Evolutionary conservation across 2,888 invertebrate species (phyloP), one percentile per base, ranked within the genome.

Genomic region (Melipona bicolor): DNA sequence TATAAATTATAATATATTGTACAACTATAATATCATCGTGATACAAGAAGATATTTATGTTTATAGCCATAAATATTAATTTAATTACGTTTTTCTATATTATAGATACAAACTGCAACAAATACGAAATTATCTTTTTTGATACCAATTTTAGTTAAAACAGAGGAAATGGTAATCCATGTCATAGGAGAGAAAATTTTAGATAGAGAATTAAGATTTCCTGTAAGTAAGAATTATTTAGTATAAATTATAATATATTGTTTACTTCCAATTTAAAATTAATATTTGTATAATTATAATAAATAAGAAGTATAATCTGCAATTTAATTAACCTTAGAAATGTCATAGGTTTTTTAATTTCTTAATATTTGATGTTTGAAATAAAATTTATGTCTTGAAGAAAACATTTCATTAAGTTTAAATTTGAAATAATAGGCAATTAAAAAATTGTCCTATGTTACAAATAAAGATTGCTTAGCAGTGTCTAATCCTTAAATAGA

Each of bases 161-260:
- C 95, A 0, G 95, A 96, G 91, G 96, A 97, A 91, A 96, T 96
- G 2, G 95, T 95, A 59, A 95, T 97, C 36, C 96, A 96, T 91
- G 95, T 96, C 0, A 94, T 97, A 27, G 96, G 96, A 43, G 91
- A 94, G 19, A 92, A 94, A 73, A 91, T 95, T 75, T 93, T 97
- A 67, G 94, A 95, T 4, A 93, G 95, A 76, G 95, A 95, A 91
- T 91, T 95, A 78, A 95, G 96, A 91, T 95, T 96, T 89, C 94
- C 95, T 72, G 95, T 96, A 92, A 95, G 93, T 95, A 81, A 81
- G 4, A 36, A 50, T 36, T 52, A n/a, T 52, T 5, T 67, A 52
- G 3, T 54, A 65, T 15, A 75, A 67, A 56, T 74, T n/a, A 24
- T 27, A 72, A 27, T 24, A 50, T 11, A 6, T 19, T 21, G 1